phyloP scores from a whole-genome alignment of 2,113 vertebrate species.

The Dendropsophus ebraccatus region DNA sequence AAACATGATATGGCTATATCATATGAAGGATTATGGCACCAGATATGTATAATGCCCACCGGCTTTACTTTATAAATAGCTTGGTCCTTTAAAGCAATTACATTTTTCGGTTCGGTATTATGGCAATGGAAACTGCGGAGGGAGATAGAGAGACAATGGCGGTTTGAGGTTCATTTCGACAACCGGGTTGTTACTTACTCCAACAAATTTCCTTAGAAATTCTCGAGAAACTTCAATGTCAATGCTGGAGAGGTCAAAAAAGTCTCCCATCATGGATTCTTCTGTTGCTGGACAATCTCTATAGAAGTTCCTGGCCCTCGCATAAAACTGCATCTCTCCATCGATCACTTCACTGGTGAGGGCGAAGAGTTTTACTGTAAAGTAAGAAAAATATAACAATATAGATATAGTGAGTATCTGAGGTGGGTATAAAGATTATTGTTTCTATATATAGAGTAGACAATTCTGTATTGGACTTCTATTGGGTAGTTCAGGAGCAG shows the following conservation, averaged over 20 bases:
- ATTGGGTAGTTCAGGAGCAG: no score
- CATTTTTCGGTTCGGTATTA: not conserved
- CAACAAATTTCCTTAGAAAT: slow-evolving; percentile 92
- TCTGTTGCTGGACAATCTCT: slow-evolving; percentile 88
- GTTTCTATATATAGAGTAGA: no score
- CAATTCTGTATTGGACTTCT: no score
- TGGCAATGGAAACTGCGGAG: no score
- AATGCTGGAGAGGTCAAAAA: slow-evolving; percentile 83
- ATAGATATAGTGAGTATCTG: not conserved
- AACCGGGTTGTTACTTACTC: slow-evolving; percentile 73
- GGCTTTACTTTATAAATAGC: not conserved
- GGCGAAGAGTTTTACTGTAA: slow-evolving; percentile 92
- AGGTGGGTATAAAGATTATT: no score
- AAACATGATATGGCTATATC: not conserved
- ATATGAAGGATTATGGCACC: not conserved
- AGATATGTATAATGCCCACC: not conserved
- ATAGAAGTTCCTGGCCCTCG: slow-evolving; percentile 91
- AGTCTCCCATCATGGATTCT: slow-evolving; percentile 97
- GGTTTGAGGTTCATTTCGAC: not conserved
- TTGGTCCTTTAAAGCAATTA: not conserved
- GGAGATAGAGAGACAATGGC: not conserved
- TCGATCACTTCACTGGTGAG: slow-evolving; percentile 93
- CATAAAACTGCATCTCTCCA: slow-evolving; percentile 96
- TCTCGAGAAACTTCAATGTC: slow-evolving; percentile 86
- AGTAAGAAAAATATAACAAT: not conserved